Percentiles rank a stretch among this genome's conserved stretches.
phyloP scores from a whole-genome alignment of 2,888 invertebrate species.

The Pristionchus japonicus region DNA sequence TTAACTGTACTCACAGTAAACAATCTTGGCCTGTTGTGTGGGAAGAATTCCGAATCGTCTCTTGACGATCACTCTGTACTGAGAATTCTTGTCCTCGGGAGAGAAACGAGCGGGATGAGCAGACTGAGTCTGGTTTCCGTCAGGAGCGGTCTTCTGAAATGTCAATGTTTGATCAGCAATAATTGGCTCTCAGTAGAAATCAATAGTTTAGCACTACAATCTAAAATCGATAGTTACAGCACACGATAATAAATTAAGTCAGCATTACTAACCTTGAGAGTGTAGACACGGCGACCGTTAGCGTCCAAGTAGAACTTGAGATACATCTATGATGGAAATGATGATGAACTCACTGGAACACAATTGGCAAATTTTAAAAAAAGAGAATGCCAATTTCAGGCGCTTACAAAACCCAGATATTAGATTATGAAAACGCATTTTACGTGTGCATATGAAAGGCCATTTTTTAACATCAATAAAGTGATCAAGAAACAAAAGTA shows the following conservation, averaged over 20 bases:
- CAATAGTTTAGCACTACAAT: too few relatives aligned
- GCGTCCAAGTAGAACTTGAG: constrained; percentile 86
- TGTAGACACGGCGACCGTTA: constrained; percentile 87
- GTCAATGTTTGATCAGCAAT: too few relatives aligned
- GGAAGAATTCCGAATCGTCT: constrained; percentile 89
- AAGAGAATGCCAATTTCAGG: not conserved
- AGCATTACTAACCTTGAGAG: constrained; percentile 83
- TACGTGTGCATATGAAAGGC: too few relatives aligned
- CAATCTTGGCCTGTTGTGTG: constrained; percentile 83
- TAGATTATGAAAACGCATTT: too few relatives aligned
- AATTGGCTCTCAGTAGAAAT: not conserved
- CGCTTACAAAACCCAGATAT: too few relatives aligned
- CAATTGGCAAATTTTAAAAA: not conserved
- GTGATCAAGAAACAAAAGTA: too few relatives aligned
- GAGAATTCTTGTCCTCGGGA: constrained; percentile 93
- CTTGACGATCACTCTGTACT: constrained; percentile 89
- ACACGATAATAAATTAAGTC: too few relatives aligned
- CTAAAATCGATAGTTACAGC: not conserved
- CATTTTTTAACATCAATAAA: too few relatives aligned
- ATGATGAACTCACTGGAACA: not conserved
- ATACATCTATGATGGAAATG: constrained; percentile 80
- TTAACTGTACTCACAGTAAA: constrained; percentile 56
- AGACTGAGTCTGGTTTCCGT: constrained; percentile 86
- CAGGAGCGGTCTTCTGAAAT: constrained; percentile 85
- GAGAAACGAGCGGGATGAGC: constrained; percentile 96